Percentiles rank a stretch among this genome's conserved stretches.
Evolutionary conservation across 2,888 invertebrate genomes (phyloP).

Genomic region (Trachelus iudaicus): DNA sequence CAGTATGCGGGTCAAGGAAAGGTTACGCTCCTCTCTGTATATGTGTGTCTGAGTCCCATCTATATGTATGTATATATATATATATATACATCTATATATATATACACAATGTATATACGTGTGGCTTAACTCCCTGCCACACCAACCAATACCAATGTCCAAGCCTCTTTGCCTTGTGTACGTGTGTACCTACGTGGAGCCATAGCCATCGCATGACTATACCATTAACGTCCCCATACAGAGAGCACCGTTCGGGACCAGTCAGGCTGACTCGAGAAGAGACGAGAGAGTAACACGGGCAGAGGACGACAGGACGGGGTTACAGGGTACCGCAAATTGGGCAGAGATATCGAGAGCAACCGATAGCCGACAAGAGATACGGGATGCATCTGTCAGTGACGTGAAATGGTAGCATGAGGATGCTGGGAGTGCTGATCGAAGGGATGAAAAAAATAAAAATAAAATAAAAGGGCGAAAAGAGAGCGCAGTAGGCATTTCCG

Average conservation of each 20-base stretch:
- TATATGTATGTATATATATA: no score
- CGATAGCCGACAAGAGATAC: neutral
- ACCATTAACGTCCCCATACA: slow-evolving; percentile 53
- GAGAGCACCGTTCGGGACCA: slow-evolving; percentile 9
- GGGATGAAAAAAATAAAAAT: slow-evolving; percentile 1
- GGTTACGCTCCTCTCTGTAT: slow-evolving; percentile 66
- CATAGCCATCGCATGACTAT: slow-evolving; percentile 46
- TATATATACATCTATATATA: no score
- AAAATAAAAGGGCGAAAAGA: slow-evolving; percentile 8
- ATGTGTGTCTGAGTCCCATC: slow-evolving; percentile 5
- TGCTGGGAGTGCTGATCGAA: slow-evolving; percentile 12
- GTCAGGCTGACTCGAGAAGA: neutral
- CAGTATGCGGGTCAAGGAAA: slow-evolving; percentile 75
- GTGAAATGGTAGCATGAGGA: neutral
- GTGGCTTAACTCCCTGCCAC: slow-evolving; percentile 20
- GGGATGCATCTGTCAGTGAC: neutral
- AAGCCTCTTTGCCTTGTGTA: slow-evolving; percentile 26
- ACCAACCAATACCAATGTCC: slow-evolving; percentile 16
- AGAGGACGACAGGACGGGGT: slow-evolving; percentile 18
- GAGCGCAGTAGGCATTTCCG: neutral
- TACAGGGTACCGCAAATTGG: neutral
- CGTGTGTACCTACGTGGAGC: neutral
- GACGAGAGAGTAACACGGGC: slow-evolving; percentile 9
- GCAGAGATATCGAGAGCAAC: neutral
- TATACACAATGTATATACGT: slow-evolving; percentile 16